A percentile compares a stretch with the other conserved stretches of the same genome.
Evolutionary conservation across 64 coral and sea anemone species (phyloP).

Genomic region (Montipora efflorescens): DNA sequence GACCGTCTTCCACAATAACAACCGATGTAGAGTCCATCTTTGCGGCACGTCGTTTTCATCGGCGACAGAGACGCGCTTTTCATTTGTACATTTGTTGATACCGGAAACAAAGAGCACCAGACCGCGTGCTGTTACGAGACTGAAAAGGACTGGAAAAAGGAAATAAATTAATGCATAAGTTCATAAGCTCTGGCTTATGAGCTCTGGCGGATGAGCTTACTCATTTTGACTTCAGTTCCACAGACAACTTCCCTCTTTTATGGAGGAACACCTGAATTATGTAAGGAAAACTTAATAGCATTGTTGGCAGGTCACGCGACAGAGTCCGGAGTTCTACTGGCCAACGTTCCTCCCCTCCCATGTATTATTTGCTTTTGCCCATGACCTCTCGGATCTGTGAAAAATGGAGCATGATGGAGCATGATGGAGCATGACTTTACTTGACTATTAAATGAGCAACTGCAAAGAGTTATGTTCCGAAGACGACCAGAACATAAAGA

Average conservation of each 20-base stretch:
- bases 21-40: slow-evolving; percentile 80
- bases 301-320: not conserved
- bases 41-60: not conserved
- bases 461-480: slow-evolving; percentile 21
- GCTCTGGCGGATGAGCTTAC: not conserved
- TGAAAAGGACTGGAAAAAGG: slow-evolving; percentile 46
- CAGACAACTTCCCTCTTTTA: not conserved
- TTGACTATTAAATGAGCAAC: too few relatives aligned
- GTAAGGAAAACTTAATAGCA: not conserved
- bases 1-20: slow-evolving; percentile 77
- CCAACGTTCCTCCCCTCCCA: not conserved
- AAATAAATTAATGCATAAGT: slow-evolving; percentile 15
- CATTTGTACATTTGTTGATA: slow-evolving; percentile 1
- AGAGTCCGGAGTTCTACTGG: not conserved
- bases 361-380: not conserved
- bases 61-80: not conserved
- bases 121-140: not conserved
- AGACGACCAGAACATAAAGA: not conserved
- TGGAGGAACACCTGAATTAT: not conserved
- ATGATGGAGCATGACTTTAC: not conserved
- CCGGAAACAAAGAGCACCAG: slow-evolving; percentile 22
- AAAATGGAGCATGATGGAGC: slow-evolving; percentile 32
- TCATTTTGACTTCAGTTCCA: not conserved
- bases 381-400: not conserved
- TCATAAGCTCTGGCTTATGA: not conserved